phyloP scores from a whole-genome alignment of 2,888 invertebrate species.

The Acrobasis consociella region DNA sequence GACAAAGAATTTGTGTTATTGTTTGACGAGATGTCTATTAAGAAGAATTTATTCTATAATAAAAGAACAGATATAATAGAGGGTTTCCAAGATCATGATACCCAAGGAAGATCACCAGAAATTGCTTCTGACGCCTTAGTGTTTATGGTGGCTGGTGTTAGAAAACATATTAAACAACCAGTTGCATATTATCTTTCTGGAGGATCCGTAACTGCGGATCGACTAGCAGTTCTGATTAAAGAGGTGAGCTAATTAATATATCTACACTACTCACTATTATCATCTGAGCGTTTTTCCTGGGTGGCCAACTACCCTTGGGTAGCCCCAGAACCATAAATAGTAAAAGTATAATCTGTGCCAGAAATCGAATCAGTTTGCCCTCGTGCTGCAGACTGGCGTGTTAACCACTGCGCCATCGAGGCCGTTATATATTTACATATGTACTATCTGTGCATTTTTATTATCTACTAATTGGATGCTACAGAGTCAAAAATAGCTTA shows the following conservation, averaged over 20 bases:
- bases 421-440: too few species aligned
- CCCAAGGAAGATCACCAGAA: constrained; percentile 28
- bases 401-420: too few species aligned
- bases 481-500: too few species aligned
- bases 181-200: constrained; percentile 31
- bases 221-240: constrained; percentile 29
- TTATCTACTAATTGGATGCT: too few species aligned
- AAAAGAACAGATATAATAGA: constrained; percentile 28
- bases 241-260: constrained; percentile 23
- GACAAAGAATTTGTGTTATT: constrained; percentile 18
- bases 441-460: too few species aligned
- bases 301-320: too few species aligned
- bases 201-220: constrained; percentile 26
- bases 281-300: too few species aligned
- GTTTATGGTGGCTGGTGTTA: constrained; percentile 34
- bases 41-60: constrained; percentile 29
- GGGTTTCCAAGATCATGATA: constrained; percentile 33
- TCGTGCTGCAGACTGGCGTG: too few species aligned
- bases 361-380: too few species aligned
- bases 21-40: constrained; percentile 28
- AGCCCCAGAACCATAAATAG: too few species aligned
- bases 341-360: too few species aligned
- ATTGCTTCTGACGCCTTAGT: constrained; percentile 31
- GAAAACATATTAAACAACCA: constrained; percentile 34
- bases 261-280: too few species aligned